Evolutionary conservation across 2,888 invertebrate genomes (phyloP).

Genomic region (Syrista parreyssii): DNA sequence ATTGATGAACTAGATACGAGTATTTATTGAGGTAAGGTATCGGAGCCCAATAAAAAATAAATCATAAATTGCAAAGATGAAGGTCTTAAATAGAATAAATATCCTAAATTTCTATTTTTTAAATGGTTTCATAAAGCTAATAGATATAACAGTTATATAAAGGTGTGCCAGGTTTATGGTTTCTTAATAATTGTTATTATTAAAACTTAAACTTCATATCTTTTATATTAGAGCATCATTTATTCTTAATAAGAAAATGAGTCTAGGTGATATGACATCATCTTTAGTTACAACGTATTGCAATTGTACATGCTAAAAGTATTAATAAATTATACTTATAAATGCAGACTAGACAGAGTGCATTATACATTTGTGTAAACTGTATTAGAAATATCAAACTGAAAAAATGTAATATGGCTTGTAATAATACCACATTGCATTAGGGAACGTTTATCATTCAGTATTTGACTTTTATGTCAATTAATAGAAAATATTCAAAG

Average conservation of each 20-base stretch:
- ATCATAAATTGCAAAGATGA: no score
- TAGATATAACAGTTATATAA: no score
- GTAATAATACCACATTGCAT: neutral
- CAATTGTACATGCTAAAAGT: neutral
- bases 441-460: neutral
- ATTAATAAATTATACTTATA: neutral
- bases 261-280: neutral
- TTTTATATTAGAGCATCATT: neutral
- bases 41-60: no score
- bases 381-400: neutral
- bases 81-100: no score
- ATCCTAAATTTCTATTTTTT: no score
- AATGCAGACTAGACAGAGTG: neutral
- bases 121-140: no score
- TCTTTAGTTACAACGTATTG: neutral
- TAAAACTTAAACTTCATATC: neutral
- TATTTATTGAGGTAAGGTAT: no score
- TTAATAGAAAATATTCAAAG: neutral
- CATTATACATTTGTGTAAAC: neutral
- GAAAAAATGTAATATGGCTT: no score
- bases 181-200: no score
- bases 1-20: no score
- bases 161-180: no score
- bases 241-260: neutral
- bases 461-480: neutral